Conservation (phyloP, 2,797 vertebrate genomes). For the Okamejei kenojei region DNA sequence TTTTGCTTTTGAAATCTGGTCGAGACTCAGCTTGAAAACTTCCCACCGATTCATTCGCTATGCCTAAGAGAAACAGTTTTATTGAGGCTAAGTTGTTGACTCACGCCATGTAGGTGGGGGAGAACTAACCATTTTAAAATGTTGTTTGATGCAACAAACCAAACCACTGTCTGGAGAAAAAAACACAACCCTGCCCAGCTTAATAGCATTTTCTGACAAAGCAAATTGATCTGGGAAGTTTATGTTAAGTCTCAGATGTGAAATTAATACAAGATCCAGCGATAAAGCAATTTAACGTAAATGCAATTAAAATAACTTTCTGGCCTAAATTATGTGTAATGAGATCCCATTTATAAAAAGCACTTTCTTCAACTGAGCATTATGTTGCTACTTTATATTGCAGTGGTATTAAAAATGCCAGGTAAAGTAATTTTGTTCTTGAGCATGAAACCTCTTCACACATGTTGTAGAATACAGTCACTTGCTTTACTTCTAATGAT, state of each 20-base stretch:
- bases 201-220: conserved; percentile 9
- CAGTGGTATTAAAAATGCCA: not conserved
- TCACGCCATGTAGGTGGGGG: not conserved
- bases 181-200: not conserved
- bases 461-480: not conserved
- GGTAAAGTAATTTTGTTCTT: not conserved
- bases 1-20: too few species aligned
- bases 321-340: not conserved
- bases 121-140: not conserved
- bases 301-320: not conserved
- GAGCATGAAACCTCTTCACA: not conserved
- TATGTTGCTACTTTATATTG: not conserved
- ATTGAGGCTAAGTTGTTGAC: not conserved
- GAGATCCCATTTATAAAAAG: not conserved
- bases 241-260: not conserved
- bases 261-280: not conserved
- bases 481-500: not conserved
- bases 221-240: conserved; percentile 1
- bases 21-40: not conserved
- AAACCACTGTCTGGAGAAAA: not conserved
- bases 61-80: not conserved
- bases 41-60: not conserved
- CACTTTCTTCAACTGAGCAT: not conserved
- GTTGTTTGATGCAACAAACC: not conserved
- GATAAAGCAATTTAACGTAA: not conserved